Evolutionary conservation across 1,140 invertebrate genomes (phyloP), one percentile per base, ranked within the genome.

Genomic region (Trissolcus basalis): DNA sequence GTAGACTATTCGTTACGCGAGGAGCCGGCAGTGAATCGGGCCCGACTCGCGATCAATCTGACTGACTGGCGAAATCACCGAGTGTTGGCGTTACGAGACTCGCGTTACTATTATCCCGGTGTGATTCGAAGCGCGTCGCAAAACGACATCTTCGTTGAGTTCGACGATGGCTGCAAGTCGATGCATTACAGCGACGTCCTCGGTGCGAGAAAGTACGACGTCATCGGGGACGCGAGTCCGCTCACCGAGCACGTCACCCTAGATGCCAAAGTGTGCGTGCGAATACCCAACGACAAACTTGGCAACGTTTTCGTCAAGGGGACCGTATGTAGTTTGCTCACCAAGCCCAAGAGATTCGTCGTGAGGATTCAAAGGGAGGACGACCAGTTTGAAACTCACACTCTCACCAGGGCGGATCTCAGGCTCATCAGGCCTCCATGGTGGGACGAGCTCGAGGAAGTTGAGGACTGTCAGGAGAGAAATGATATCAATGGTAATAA

Each of bases 161-260:
- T 88, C 48, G 89, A 89, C 74, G 90, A 91, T 59, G 91, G 91
- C 47, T 89, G 90, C 33, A 91, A 92, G 67, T 81, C 91, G 13
- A 88, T 93, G 50, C 90, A 91, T 87, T 93, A 93, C 81, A 90
- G 86, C 84, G 92, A 94, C 86, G 90, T 94, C 61, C 91, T 96
- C 79, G 93, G 93, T 80, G 89, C 90, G 73, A 92, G 94, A 77
- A 94, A 94, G 83, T 94, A 92, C 85, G 95, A 97, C 87, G 92
- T 99, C 78, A 97, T 99, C 78, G 93, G 95, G 85, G 96, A 98
- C 87, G 95, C 96, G 73, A 95, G 95, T 86, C 97, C 97, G 33
- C 93, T 94, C 77, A 91, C 93, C 56, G 93, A 91, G 48, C 93
- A 96, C 83, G 90, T 96, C 68, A 90, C 81, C 83, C 86, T 91